phyloP scores from a whole-genome alignment of 2,888 invertebrate species.

The Philaethria dido region DNA sequence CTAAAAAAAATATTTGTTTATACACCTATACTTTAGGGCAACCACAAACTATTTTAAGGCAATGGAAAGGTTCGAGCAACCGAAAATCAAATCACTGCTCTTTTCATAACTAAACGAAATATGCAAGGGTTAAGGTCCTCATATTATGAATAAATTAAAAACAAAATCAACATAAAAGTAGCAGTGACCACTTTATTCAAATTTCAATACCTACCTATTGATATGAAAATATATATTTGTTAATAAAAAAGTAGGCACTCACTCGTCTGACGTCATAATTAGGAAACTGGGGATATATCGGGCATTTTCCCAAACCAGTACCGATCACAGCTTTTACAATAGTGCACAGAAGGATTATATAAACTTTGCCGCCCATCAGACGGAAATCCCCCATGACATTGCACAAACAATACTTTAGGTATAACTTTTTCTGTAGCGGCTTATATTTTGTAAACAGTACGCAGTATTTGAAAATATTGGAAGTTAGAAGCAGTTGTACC shows the following conservation, averaged over 20 bases:
- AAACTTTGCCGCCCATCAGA: conserved; percentile 54
- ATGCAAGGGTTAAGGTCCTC: conserved; percentile 45
- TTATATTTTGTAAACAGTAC: conserved; percentile 46
- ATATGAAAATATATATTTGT: neutral
- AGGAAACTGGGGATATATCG: conserved; percentile 86
- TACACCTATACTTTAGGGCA: too few relatives aligned
- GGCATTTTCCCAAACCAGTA: conserved; percentile 87
- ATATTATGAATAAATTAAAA: conserved; percentile 32
- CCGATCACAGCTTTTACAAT: conserved; percentile 57
- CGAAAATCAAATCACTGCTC: neutral
- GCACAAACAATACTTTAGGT: conserved; percentile 37
- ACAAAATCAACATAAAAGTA: neutral
- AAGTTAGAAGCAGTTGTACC: conserved; percentile 27
- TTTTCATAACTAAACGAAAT: neutral
- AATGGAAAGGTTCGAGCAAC: too few relatives aligned
- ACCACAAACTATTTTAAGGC: too few relatives aligned
- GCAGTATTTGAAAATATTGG: conserved; percentile 44
- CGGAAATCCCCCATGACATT: conserved; percentile 71
- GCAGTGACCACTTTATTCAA: neutral
- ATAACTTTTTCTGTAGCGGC: conserved; percentile 22
- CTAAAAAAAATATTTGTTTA: too few relatives aligned
- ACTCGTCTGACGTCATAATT: conserved; percentile 87
- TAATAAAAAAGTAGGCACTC: conserved; percentile 56
- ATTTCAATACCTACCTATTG: too few relatives aligned
- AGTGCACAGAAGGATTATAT: conserved; percentile 58